Evolutionary conservation across 2,888 invertebrate genomes (phyloP), one percentile per base, ranked within the genome.

Genomic region (Cephalotes varians): DNA sequence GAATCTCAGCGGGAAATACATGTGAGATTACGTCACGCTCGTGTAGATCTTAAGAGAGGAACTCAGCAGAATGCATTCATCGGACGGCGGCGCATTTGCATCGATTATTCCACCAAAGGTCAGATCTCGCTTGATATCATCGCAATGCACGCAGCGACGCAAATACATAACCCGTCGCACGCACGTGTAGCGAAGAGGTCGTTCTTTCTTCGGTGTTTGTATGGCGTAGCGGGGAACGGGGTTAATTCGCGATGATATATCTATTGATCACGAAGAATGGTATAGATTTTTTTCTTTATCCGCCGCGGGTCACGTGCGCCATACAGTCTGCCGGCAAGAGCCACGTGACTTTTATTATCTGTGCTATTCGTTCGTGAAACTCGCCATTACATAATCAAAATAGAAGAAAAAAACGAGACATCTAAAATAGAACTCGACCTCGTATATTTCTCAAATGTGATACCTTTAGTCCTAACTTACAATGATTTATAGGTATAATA

Each of bases 41-140:
- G 67, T 12, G 44, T 58, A 58, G 60, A 54, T 18, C 34, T 71
- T 77, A 67, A 77, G 40, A 31, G 31, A 18, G 34, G 71, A 44
- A 69, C 44, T 25, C 5, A n/a, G 34, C 25, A 18, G 71, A 44
- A 69, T 69, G 77, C 44, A 79, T 56, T 69, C 77, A 79, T 79
- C 56, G 77, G 25, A 79, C 71, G 40, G 21, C 31, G 44, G 44
- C 56, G 69, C 71, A 65, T 71, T 83, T 71, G 83, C 69, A 83
- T 83, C 64, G 64, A 80, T 80, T 80, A 80, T 80, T 51, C 72
- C 47, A 21, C 54, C 47, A 83, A 83, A 83, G 83, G 83, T 83
- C 72, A 79, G 56, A 79, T 69, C 77, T 18, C 56, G 49, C 1
- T 15, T 72, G 64, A 64, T 37, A 82, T 65, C 62, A 56, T 1